These are phyloP conservation scores for Sorex maritimensis DNA, from an alignment of 2,797 vertebrate species.

Conservation along the genomic window DNA sequence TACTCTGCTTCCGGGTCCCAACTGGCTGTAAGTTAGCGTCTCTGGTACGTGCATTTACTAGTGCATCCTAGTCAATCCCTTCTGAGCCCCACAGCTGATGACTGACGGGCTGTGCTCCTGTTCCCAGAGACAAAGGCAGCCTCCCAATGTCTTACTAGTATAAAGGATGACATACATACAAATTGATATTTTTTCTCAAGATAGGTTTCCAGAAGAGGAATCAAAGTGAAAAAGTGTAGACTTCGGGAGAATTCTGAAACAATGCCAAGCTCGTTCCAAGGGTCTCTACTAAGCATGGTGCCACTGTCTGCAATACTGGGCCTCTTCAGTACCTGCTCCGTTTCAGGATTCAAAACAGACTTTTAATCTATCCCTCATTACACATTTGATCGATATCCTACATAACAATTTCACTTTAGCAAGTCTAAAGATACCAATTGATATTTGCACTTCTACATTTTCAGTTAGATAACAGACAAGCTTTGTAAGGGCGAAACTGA, in stretches of 20 bases:
- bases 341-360: slow-evolving; percentile 55
- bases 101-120: slow-evolving; percentile 16
- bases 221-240: slow-evolving; percentile 36
- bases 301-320: not conserved
- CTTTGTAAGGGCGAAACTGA: too few species aligned
- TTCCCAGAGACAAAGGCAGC: slow-evolving; percentile 27
- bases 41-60: slow-evolving; percentile 37
- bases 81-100: not conserved
- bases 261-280: slow-evolving; percentile 54
- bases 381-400: slow-evolving; percentile 53
- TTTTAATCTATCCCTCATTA: slow-evolving; percentile 44
- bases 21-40: too few species aligned
- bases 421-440: slow-evolving; percentile 53
- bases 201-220: slow-evolving; percentile 40
- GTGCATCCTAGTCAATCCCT: slow-evolving; percentile 35
- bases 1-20: not conserved
- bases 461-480: slow-evolving; percentile 48
- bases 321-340: not conserved
- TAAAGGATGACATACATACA: not conserved
- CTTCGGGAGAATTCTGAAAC: slow-evolving; percentile 53
- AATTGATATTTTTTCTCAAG: slow-evolving; percentile 59
- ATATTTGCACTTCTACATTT: slow-evolving; percentile 59
- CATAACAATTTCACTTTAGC: slow-evolving; percentile 9
- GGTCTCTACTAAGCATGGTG: not conserved
- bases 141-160: slow-evolving; percentile 50